Percentiles rank a stretch among this genome's conserved stretches.
Evolutionary conservation across 2,797 vertebrate species (phyloP).

Genomic region (Argyrosomus regius): DNA sequence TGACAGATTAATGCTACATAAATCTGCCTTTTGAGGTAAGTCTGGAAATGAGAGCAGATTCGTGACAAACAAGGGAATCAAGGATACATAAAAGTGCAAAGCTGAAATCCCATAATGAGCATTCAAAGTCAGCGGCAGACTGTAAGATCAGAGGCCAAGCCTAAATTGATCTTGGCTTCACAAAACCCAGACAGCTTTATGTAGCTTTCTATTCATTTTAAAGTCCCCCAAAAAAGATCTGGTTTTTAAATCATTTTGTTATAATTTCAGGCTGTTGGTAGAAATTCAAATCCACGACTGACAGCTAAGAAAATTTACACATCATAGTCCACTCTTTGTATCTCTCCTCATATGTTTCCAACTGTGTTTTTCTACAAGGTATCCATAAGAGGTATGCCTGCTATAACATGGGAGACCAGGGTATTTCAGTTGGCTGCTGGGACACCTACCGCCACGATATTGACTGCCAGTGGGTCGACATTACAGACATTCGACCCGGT

Average conservation of each 20-base stretch:
- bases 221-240: conserved; percentile 30
- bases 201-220: conserved; percentile 46
- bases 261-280: conserved; percentile 35
- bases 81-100: conserved; percentile 40
- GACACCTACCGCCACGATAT: conserved; percentile 97
- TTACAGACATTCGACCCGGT: conserved; percentile 92
- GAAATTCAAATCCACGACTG: conserved; percentile 24
- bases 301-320: conserved; percentile 7
- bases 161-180: conserved; percentile 57
- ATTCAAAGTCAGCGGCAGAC: conserved; percentile 32
- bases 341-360: background rate
- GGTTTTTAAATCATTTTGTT: conserved; percentile 43
- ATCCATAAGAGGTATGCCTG: conserved; percentile 90
- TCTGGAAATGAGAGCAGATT: conserved; percentile 14
- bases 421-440: conserved; percentile 95
- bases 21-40: conserved; percentile 1
- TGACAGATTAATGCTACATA: background rate
- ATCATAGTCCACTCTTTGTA: background rate
- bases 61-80: conserved; percentile 45
- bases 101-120: conserved; percentile 59
- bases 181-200: conserved; percentile 39
- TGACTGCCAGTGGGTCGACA: conserved; percentile 96
- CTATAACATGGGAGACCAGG: conserved; percentile 96
- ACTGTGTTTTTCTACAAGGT: conserved; percentile 77
- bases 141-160: conserved; percentile 59